Conservation (phyloP, 2,888 invertebrate species). For the Cantharis rufa region DNA sequence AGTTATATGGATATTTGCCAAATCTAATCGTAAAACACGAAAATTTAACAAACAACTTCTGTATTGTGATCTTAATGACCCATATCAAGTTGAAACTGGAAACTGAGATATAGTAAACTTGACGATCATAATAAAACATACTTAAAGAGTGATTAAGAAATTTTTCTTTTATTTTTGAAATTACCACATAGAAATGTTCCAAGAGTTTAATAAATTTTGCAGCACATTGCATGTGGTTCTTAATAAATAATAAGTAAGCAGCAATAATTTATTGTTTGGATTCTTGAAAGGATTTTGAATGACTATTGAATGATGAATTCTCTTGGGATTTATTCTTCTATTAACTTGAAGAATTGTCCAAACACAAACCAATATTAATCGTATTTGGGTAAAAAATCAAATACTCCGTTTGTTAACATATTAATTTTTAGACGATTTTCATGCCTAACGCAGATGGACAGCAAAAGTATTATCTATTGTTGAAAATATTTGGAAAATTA, state of each 20-base stretch:
- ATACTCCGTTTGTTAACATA: not conserved
- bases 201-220: not conserved
- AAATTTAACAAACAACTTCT: slow-evolving; percentile 13
- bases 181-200: not conserved
- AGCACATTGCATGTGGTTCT: not conserved
- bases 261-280: slow-evolving; percentile 35
- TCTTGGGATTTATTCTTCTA: slow-evolving; percentile 35
- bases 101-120: not conserved
- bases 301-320: slow-evolving; percentile 39
- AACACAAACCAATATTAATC: slow-evolving; percentile 13
- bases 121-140: not conserved
- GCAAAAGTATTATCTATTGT: not conserved
- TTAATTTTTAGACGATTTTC: not conserved
- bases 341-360: slow-evolving; percentile 35
- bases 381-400: not conserved
- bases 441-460: not conserved
- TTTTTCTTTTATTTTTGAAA: not conserved
- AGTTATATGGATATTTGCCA: slow-evolving; percentile 16
- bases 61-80: slow-evolving; percentile 6
- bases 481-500: not conserved
- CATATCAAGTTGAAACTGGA: slow-evolving; percentile 2
- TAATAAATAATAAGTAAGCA: not conserved
- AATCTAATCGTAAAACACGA: slow-evolving; percentile 18
- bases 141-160: not conserved
- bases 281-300: slow-evolving; percentile 25